Percentiles rank a stretch among this genome's conserved stretches.
These are phyloP conservation scores for Hyaena hyaena DNA, from an alignment of 2,113 vertebrate species.

Conservation along the genomic window DNA sequence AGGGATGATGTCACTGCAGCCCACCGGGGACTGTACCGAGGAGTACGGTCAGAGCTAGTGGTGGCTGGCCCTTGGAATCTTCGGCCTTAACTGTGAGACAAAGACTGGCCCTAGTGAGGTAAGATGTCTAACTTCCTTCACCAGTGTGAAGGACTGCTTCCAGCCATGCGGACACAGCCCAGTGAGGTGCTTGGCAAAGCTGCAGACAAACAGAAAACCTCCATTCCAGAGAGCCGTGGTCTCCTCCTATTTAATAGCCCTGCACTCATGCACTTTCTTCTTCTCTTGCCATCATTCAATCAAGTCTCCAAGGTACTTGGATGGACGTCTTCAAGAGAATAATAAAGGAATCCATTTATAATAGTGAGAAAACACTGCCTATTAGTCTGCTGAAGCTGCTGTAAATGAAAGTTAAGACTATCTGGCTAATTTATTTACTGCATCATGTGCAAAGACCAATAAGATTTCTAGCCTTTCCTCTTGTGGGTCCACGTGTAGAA, in stretches of 20 bases:
- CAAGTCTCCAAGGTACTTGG: background rate
- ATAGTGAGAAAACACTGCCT: background rate
- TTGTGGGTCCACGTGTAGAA: background rate
- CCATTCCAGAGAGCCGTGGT: background rate
- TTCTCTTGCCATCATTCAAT: background rate
- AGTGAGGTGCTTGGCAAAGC: background rate
- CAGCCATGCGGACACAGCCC: background rate
- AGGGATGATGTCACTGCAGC: accelerated
- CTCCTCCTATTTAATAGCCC: background rate
- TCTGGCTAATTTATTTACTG: background rate
- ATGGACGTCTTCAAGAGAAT: background rate
- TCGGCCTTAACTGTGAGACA: background rate
- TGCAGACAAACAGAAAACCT: background rate
- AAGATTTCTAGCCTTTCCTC: background rate
- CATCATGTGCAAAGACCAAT: background rate
- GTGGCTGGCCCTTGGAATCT: background rate
- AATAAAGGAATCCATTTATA: background rate
- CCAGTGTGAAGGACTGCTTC: background rate
- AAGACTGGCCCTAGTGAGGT: background rate
- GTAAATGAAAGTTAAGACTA: background rate
- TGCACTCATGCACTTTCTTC: background rate
- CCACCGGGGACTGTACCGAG: background rate
- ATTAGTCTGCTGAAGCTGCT: background rate
- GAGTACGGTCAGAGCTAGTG: background rate
- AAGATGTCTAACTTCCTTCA: background rate